phyloP scores from a whole-genome alignment of 1,140 invertebrate genomes.

The Eriocheir sinensis region DNA sequence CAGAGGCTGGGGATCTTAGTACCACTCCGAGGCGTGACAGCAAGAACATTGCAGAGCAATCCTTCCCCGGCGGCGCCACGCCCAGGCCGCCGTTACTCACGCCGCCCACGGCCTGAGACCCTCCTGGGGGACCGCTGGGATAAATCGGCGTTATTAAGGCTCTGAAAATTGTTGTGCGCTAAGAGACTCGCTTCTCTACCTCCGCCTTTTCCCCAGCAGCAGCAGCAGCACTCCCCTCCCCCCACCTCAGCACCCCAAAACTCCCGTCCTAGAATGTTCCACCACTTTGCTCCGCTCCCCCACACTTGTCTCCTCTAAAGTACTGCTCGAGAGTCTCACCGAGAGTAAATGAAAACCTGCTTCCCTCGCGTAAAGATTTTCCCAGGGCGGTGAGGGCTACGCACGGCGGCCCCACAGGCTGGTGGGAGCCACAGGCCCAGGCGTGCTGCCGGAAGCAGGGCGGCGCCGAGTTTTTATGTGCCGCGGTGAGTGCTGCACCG shows the following conservation, averaged over 20 bases:
- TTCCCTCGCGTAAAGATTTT: neutral
- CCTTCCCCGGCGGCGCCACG: neutral
- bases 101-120: neutral
- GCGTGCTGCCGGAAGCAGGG: neutral
- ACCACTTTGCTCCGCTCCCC: neutral
- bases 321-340: neutral
- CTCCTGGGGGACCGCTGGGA: neutral
- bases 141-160: neutral
- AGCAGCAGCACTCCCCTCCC: neutral
- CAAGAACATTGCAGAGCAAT: neutral
- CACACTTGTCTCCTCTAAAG: neutral
- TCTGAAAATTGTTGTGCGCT: constrained; percentile 10
- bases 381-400: neutral
- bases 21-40: too few relatives aligned
- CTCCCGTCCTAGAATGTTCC: neutral
- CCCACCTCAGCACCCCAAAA: neutral
- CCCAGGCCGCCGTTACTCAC: neutral
- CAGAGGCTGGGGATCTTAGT: too few relatives aligned
- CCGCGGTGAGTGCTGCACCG: neutral
- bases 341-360: neutral
- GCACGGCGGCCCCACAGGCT: neutral
- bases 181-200: neutral
- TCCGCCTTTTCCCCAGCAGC: neutral
- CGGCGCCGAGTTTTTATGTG: neutral
- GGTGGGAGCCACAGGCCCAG: neutral